phyloP scores from a whole-genome alignment of 2,797 vertebrate species.

The Menidia menidia region DNA sequence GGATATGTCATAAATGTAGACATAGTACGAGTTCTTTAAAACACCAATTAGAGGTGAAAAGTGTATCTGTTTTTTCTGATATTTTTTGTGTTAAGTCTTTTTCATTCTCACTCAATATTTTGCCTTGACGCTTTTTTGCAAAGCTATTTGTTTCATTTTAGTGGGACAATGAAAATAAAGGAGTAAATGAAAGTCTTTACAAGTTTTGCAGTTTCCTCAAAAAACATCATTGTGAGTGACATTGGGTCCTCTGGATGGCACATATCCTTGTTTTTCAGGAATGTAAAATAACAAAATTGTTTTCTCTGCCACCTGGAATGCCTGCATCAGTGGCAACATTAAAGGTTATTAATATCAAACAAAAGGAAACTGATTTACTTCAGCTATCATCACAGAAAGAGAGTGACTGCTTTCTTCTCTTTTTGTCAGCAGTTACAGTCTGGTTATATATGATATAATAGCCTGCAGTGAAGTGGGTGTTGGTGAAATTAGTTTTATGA shows the following conservation, averaged over 20 bases:
- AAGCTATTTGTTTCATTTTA: too few species aligned
- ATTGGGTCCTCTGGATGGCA: not conserved
- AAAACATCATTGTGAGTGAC: not conserved
- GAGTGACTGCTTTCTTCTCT: not conserved
- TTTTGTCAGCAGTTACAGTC: conserved; percentile 18
- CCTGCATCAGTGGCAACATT: not conserved
- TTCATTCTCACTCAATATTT: too few species aligned
- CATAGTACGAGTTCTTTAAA: too few species aligned
- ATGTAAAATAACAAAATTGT: not conserved
- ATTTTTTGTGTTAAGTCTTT: too few species aligned
- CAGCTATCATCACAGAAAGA: conserved; percentile 24
- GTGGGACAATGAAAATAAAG: not conserved
- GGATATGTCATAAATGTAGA: not conserved
- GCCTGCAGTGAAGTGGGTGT: conserved; percentile 7
- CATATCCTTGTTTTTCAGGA: not conserved
- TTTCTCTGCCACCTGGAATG: not conserved
- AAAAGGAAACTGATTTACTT: conserved; percentile 1
- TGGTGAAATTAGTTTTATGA: conserved; percentile 28
- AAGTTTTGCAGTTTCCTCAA: not conserved
- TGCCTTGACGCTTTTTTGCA: too few species aligned
- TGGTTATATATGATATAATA: conserved; percentile 12
- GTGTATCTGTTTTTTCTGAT: too few species aligned
- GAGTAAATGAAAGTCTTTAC: not conserved
- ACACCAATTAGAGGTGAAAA: too few species aligned
- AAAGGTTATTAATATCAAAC: conserved; percentile 18